Base-by-base conservation (phyloP, 2,113 vertebrate genomes). In the Pedetes capensis region DNA sequence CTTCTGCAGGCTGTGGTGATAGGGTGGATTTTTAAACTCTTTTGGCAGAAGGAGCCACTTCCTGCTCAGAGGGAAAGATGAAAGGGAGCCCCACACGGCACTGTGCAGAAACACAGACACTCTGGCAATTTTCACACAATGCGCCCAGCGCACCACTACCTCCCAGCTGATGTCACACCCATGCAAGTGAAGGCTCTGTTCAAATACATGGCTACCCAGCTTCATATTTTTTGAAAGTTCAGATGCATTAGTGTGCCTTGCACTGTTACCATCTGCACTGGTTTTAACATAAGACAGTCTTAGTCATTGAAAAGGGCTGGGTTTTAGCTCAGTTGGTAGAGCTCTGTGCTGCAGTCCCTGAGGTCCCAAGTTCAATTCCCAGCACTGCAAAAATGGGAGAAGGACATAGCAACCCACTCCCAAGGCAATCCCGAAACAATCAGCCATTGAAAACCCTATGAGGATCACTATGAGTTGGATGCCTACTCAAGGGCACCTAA, bases 1-100 rank as follows among this genome's bases (percentile, higher is more conserved):
- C 90, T 97, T 96, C 90, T 6, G 39, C 66, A 79, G 57, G 81
- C 91, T 82, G 72, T 91, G 81, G 29, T 87, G 96, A 94, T 78
- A 93, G 91, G 51, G 68, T 47, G 63, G 91, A 87, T 87, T 96
- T 89, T 95, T 82, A 95, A 96, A 95, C 88, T 92, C 96, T 93
- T 93, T 90, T 96, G 96, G 96, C 95, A 94, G 81, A 95, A 93
- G 69, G 34, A 94, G 55, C 82, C 61, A 84, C 94, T 96, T 96
- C 96, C 96, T 96, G 88, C 88, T 72, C 61, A 6, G 75, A 81
- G 57, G 85, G 72, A 91, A 82, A 97, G 95, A 97, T 96, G 93
- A 97, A 97, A 96, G 95, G 1, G 61, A 90, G 59, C 63, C 87
- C 76, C 88, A 92, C 88, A n/a, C n/a, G n/a, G n/a, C n/a, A 44